Percentiles rank a stretch among this genome's conserved stretches.
These are phyloP conservation scores for Phrynosoma blainvillii DNA, from an alignment of 2,113 vertebrate genomes.

Conservation along the genomic window DNA sequence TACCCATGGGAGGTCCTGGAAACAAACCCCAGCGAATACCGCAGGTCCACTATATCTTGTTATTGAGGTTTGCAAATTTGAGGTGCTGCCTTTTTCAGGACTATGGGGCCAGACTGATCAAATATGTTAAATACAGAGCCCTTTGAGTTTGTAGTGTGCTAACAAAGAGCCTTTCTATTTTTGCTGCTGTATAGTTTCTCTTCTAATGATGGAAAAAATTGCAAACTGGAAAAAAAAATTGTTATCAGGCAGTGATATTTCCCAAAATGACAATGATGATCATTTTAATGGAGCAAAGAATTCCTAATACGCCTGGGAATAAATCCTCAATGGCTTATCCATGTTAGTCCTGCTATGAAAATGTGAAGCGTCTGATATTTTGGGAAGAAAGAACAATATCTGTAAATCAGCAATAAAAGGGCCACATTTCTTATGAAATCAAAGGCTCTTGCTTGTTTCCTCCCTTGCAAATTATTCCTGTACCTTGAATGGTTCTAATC, in stretches of 20 bases:
- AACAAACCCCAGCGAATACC: too few species aligned
- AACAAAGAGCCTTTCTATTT: accelerated
- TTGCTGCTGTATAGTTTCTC: accelerated
- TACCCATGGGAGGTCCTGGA: too few species aligned
- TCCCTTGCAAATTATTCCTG: conserved; percentile 26
- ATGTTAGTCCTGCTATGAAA: neutral
- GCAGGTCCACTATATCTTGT: too few species aligned
- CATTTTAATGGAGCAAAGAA: neutral
- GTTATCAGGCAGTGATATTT: too few species aligned
- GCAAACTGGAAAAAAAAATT: neutral
- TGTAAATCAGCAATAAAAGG: neutral
- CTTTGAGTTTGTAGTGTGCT: neutral
- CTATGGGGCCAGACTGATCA: neutral
- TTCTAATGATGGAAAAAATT: neutral
- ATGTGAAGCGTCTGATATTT: neutral
- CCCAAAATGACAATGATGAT: neutral
- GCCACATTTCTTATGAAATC: neutral
- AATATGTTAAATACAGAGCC: neutral
- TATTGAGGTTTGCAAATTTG: too few species aligned
- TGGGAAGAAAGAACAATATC: neutral
- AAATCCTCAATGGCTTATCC: conserved; percentile 9
- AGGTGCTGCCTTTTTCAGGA: too few species aligned
- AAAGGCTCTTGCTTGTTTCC: neutral
- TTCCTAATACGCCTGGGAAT: neutral
- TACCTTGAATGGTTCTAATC: neutral